phyloP scores from a whole-genome alignment of 1,140 invertebrate genomes.

The Euwallacea similis region DNA sequence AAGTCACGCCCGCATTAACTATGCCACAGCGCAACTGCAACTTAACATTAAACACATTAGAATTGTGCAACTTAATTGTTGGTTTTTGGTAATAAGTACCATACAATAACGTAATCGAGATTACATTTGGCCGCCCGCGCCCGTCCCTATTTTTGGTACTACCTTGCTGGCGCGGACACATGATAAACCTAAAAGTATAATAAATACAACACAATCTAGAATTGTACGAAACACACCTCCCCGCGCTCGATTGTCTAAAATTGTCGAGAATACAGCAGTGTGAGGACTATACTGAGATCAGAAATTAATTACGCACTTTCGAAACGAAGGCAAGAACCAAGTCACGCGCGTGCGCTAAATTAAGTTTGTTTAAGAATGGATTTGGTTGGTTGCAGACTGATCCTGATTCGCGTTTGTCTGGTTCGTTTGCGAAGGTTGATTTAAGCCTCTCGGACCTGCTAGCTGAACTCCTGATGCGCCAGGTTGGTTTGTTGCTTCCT shows the following conservation, averaged over 20 bases:
- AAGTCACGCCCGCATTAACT: background rate
- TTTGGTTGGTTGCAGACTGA: constrained; percentile 12
- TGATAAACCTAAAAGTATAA: background rate
- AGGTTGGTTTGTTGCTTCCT: constrained; percentile 54
- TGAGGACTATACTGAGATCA: constrained; percentile 1
- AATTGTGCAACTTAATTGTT: constrained; percentile 15
- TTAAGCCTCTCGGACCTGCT: background rate
- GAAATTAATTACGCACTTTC: background rate
- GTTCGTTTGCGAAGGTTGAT: background rate
- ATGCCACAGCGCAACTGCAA: background rate
- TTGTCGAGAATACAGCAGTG: background rate
- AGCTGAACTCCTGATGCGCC: background rate
- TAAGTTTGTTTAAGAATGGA: background rate
- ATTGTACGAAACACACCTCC: background rate
- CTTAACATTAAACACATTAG: background rate
- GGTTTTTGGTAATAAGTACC: constrained; percentile 52
- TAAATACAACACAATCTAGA: too few relatives aligned
- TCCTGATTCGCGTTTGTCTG: constrained; percentile 1
- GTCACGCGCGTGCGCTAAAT: background rate
- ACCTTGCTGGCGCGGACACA: background rate
- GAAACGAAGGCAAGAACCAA: background rate
- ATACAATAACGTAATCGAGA: constrained; percentile 53
- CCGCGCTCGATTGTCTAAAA: background rate
- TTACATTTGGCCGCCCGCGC: constrained; percentile 42
- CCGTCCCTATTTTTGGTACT: background rate